Conservation (phyloP, 2,888 invertebrate genomes). For the Amblyteles armatorius region DNA sequence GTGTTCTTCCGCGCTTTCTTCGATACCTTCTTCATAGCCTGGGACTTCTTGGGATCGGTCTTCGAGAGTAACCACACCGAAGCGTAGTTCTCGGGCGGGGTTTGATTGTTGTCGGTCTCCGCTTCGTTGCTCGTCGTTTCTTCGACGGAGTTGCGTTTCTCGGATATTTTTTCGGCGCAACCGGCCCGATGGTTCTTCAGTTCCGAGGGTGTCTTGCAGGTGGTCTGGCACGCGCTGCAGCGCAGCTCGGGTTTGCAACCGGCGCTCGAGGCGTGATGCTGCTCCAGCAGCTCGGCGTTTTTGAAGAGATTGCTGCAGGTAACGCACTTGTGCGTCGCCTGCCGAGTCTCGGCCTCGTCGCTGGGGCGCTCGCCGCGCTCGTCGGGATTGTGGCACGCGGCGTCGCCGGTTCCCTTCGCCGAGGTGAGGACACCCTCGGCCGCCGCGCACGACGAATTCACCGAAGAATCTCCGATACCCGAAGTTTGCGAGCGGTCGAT, state of each 20-base stretch:
- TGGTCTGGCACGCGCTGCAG: constrained; percentile 3
- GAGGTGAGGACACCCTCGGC: constrained; percentile 8
- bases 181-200: constrained; percentile 20
- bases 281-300: constrained; percentile 17
- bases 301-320: constrained; percentile 59
- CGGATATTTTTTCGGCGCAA: not conserved
- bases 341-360: not conserved
- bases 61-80: constrained; percentile 30
- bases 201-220: not conserved
- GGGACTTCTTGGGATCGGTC: not conserved
- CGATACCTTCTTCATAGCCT: not conserved
- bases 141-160: not conserved
- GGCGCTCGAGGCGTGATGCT: constrained; percentile 47
- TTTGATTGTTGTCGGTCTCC: not conserved
- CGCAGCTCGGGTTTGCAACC: not conserved
- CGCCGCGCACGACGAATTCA: not conserved
- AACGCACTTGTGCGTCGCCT: constrained; percentile 53
- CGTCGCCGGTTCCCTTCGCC: not conserved
- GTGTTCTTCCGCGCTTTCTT: constrained; percentile 15
- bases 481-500: not conserved
- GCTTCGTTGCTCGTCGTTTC: not conserved
- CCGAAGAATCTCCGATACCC: not conserved
- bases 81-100: not conserved
- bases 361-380: constrained; percentile 23
- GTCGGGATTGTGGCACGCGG: not conserved